These are phyloP conservation scores for Spicauda simplicius DNA, from an alignment of 2,888 invertebrate genomes.

Conservation along the genomic window DNA sequence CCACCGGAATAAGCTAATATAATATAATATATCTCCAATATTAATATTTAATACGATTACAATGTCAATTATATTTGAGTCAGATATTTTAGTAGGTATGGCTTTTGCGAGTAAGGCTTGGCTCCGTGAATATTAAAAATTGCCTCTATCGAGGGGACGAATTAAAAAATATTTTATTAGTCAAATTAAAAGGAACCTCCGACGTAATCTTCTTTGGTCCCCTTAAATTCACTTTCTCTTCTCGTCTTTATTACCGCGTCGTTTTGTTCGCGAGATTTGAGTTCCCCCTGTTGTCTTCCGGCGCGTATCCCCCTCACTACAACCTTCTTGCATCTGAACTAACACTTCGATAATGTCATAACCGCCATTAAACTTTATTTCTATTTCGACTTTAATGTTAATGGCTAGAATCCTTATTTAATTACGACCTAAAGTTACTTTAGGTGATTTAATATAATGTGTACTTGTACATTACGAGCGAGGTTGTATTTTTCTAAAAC, in stretches of 20 bases:
- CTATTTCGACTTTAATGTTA: slow-evolving; percentile 66
- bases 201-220: slow-evolving; percentile 82
- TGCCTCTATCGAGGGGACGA: slow-evolving; percentile 30
- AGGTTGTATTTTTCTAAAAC: slow-evolving; percentile 75
- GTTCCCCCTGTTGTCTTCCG: slow-evolving; percentile 74
- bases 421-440: slow-evolving; percentile 47
- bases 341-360: slow-evolving; percentile 65
- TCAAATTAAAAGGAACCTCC: slow-evolving; percentile 81
- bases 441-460: slow-evolving; percentile 38
- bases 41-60: no score
- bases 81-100: neutral
- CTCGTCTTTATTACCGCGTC: slow-evolving; percentile 86
- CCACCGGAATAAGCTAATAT: no score
- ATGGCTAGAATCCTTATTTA: slow-evolving; percentile 71
- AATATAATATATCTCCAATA: no score
- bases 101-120: neutral
- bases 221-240: slow-evolving; percentile 87
- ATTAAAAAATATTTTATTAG: slow-evolving; percentile 69
- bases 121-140: slow-evolving; percentile 10
- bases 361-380: slow-evolving; percentile 60
- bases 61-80: no score
- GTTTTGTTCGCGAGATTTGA: slow-evolving; percentile 86
- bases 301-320: slow-evolving; percentile 75
- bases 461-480: slow-evolving; percentile 58
- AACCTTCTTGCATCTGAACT: slow-evolving; percentile 63